These are phyloP conservation scores for Torymus aiolomorphi DNA, from an alignment of 2,888 invertebrate genomes.

Conservation along the genomic window DNA sequence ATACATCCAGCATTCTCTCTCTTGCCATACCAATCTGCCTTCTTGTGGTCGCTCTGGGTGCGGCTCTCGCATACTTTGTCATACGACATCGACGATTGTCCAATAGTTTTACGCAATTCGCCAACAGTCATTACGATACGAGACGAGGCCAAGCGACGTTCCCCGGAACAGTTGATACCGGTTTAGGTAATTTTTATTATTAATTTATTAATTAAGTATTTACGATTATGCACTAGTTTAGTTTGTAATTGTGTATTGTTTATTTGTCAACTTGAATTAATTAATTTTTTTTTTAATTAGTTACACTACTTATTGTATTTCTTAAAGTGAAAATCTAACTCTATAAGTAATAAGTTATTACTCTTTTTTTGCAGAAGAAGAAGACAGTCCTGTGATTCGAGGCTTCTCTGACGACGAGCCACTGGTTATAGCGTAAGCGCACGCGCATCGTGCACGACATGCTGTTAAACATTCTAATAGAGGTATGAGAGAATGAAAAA, in stretches of 20 bases:
- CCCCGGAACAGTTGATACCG: slow-evolving; percentile 79
- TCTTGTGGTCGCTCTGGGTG: slow-evolving; percentile 78
- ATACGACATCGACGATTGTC: slow-evolving; percentile 85
- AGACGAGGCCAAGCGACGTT: slow-evolving; percentile 92
- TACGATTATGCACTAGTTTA: too few species aligned
- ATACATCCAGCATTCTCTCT: slow-evolving; percentile 73
- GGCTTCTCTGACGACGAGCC: slow-evolving; percentile 97
- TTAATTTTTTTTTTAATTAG: too few species aligned
- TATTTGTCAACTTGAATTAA: too few species aligned
- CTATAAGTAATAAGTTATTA: background rate
- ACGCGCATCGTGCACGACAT: background rate
- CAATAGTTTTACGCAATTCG: slow-evolving; percentile 87
- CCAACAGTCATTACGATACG: slow-evolving; percentile 90
- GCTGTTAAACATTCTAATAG: slow-evolving; percentile 57
- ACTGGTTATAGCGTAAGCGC: slow-evolving; percentile 88
- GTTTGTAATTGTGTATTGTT: too few species aligned
- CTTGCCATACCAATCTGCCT: slow-evolving; percentile 79
- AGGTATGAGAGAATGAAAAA: slow-evolving; percentile 59
- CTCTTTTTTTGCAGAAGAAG: slow-evolving; percentile 81
- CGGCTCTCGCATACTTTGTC: slow-evolving; percentile 80
- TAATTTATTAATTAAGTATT: too few species aligned
- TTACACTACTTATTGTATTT: too few species aligned
- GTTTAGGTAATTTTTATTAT: slow-evolving; percentile 78
- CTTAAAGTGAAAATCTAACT: background rate
- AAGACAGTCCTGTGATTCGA: slow-evolving; percentile 91